Evolutionary conservation across 2,113 vertebrate genomes (phyloP).

Genomic region (Peucedramus taeniatus): DNA sequence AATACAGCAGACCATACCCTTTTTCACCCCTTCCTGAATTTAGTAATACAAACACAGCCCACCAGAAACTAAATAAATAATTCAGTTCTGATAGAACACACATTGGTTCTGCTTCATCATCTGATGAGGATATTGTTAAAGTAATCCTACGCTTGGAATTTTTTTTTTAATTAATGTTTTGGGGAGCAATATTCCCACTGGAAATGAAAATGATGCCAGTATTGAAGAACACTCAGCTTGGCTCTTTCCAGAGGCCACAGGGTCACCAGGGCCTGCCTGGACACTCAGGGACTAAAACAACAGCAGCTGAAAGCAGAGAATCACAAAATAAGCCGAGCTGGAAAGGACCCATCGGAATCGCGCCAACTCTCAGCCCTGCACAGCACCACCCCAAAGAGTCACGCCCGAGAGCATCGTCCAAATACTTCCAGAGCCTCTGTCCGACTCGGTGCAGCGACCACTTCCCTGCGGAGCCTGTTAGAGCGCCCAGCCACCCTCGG

Average conservation of each 20-base stretch:
- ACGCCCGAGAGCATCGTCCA: not conserved
- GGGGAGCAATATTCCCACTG: not conserved
- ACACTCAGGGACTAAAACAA: rapidly evolving
- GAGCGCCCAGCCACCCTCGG: rapidly evolving
- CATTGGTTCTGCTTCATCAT: not conserved
- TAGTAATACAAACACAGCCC: not conserved
- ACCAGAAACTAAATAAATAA: not conserved
- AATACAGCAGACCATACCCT: not conserved
- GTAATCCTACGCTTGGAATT: not conserved
- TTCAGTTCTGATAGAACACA: not conserved
- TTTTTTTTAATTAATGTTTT: not conserved
- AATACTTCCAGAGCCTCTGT: too few relatives aligned
- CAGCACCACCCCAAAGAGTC: not conserved
- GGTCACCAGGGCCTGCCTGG: not conserved
- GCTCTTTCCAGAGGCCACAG: rapidly evolving
- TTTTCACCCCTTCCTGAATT: rapidly evolving
- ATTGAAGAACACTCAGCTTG: not conserved
- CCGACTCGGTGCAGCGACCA: not conserved
- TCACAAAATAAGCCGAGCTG: not conserved
- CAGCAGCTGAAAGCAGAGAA: not conserved
- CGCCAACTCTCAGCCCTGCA: not conserved
- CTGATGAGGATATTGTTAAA: not conserved
- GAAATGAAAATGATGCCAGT: rapidly evolving
- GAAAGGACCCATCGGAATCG: not conserved
- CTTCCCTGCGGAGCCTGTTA: not conserved